These are phyloP conservation scores for Philypnodon macrostomus DNA, from an alignment of 2,797 vertebrate species.

Conservation along the genomic window DNA sequence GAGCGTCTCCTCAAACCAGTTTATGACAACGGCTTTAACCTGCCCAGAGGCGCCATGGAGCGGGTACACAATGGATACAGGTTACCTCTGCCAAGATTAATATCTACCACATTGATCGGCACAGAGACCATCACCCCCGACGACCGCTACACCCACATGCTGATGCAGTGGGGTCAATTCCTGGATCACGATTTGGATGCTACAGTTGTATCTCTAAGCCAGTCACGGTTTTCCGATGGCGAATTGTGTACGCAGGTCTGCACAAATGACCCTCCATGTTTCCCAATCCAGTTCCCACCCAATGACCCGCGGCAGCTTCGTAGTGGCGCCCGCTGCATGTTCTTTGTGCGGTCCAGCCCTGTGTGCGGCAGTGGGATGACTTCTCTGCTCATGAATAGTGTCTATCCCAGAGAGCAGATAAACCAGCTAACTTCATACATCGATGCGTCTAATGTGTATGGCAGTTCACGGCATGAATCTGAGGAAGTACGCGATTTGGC, in stretches of 20 bases:
- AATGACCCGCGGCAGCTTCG: constrained; percentile 84
- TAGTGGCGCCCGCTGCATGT: constrained; percentile 92
- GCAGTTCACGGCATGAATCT: constrained; percentile 88
- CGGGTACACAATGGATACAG: constrained; percentile 81
- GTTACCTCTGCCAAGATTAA: constrained; percentile 87
- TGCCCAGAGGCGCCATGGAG: constrained; percentile 85
- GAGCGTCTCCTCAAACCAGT: constrained; percentile 91
- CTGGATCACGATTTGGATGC: constrained; percentile 95
- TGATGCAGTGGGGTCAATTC: constrained; percentile 99
- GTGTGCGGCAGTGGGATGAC: constrained; percentile 98
- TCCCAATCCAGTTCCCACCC: constrained; percentile 90
- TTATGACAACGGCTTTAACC: constrained; percentile 96
- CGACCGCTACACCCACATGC: constrained; percentile 92
- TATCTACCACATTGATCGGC: constrained; percentile 91
- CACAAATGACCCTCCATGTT: constrained; percentile 93
- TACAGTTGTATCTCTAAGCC: constrained; percentile 91
- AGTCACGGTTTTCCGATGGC: constrained; percentile 94
- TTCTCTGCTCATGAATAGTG: constrained; percentile 96
- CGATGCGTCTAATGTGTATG: constrained; percentile 95
- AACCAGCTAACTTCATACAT: constrained; percentile 97
- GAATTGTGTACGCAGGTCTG: constrained; percentile 89
- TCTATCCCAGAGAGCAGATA: constrained; percentile 95
- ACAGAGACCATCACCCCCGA: constrained; percentile 91
- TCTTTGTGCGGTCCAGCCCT: constrained; percentile 94
- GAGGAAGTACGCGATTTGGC: constrained; percentile 90